Conservation (phyloP, 2,888 invertebrate genomes). For the Scaptomyza caliginosa region DNA sequence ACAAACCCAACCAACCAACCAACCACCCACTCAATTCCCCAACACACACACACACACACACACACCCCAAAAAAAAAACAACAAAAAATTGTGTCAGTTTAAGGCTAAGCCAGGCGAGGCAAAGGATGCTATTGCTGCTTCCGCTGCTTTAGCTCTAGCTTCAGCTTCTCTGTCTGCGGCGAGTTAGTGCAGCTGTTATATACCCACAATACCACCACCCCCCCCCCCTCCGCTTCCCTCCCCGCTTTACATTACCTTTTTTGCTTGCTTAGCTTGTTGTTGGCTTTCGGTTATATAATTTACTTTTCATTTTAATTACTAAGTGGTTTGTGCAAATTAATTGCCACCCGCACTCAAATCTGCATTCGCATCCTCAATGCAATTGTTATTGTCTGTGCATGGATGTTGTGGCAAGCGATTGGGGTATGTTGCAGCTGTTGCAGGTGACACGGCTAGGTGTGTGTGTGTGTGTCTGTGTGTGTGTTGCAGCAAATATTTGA, state of each 20-base stretch:
- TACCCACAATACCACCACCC: background rate
- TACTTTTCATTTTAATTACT: constrained; percentile 78
- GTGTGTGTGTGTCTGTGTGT: background rate
- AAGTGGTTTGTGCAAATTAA: constrained; percentile 75
- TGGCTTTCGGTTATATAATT: constrained; percentile 62
- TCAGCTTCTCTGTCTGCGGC: background rate
- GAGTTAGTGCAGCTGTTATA: background rate
- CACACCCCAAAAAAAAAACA: too few relatives aligned
- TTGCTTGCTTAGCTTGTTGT: constrained; percentile 12
- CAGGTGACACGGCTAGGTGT: background rate
- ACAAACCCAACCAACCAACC: constrained; percentile 33
- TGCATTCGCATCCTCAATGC: constrained; percentile 4
- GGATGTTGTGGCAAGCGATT: background rate
- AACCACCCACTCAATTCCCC: background rate
- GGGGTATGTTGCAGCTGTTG: background rate
- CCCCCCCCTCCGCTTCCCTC: too few relatives aligned
- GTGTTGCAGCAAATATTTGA: constrained; percentile 48
- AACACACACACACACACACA: background rate
- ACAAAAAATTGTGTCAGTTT: constrained; percentile 57
- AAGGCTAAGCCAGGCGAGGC: constrained; percentile 36
- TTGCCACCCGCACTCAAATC: constrained; percentile 57
- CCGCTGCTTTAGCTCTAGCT: background rate
- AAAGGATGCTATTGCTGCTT: constrained; percentile 10
- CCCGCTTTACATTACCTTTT: background rate
- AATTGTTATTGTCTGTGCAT: constrained; percentile 12